phyloP scores from a whole-genome alignment of 2,888 invertebrate genomes.

The Lampropteryx suffumata region DNA sequence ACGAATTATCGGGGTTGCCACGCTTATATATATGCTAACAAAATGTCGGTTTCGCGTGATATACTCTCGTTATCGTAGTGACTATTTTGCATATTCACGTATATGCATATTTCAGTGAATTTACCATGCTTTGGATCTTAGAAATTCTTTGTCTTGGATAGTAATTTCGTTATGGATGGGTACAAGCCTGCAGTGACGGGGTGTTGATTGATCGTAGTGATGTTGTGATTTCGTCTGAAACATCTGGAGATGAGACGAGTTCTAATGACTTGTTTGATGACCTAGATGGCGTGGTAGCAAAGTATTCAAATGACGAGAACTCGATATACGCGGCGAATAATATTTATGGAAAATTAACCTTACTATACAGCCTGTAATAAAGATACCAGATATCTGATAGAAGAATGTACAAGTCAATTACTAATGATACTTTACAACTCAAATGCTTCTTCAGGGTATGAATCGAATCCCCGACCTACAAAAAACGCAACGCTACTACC shows the following conservation, averaged over 20 bases:
- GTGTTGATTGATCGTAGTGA: constrained; percentile 15
- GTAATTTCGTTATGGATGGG: constrained; percentile 17
- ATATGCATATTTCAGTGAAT: constrained; percentile 47
- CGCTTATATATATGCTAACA: constrained; percentile 73
- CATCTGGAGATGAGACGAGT: not conserved
- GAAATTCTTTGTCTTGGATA: constrained; percentile 16
- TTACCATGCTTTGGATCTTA: constrained; percentile 29
- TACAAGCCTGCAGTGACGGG: constrained; percentile 4
- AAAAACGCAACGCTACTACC: too few relatives aligned
- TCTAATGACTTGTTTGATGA: too few relatives aligned
- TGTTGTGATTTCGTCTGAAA: not conserved
- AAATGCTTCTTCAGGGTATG: too few relatives aligned
- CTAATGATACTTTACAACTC: too few relatives aligned
- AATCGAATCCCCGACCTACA: too few relatives aligned
- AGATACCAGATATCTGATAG: too few relatives aligned
- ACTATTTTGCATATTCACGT: constrained; percentile 78
- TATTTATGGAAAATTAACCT: too few relatives aligned
- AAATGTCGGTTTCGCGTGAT: constrained; percentile 79
- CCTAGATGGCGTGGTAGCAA: too few relatives aligned
- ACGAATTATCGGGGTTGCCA: constrained; percentile 22
- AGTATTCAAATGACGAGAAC: too few relatives aligned
- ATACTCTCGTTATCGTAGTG: constrained; percentile 67
- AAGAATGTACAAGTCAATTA: too few relatives aligned
- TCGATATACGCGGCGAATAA: too few relatives aligned
- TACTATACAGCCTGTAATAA: too few relatives aligned